phyloP scores from a whole-genome alignment of 2,888 invertebrate genomes.

The Melinaea marsaeus region DNA sequence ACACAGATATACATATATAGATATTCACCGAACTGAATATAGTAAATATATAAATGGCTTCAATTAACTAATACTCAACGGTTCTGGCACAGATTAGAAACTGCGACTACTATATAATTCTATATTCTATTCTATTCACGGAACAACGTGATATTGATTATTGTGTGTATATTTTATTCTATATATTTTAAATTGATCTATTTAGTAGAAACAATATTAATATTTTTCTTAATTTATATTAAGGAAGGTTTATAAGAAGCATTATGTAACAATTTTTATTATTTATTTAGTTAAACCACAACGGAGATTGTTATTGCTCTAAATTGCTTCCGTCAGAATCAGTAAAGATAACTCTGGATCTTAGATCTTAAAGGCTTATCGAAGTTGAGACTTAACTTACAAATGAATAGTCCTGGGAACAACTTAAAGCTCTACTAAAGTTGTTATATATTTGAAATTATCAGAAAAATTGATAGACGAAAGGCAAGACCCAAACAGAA shows the following conservation, averaged over 20 bases:
- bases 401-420: constrained; percentile 12
- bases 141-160: background rate
- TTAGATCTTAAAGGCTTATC: constrained; percentile 16
- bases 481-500: too few species aligned
- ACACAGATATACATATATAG: too few species aligned
- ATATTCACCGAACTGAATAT: background rate
- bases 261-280: too few species aligned
- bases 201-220: too few species aligned
- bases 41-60: too few species aligned
- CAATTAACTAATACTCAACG: too few species aligned
- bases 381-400: background rate
- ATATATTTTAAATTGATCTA: too few species aligned
- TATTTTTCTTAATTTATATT: too few species aligned
- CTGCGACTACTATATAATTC: background rate
- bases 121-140: constrained; percentile 4
- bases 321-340: constrained; percentile 16
- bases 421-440: background rate
- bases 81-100: constrained; percentile 11
- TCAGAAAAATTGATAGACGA: too few species aligned
- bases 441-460: background rate
- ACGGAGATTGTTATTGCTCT: background rate
- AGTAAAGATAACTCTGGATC: constrained; percentile 17
- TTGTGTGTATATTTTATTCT: too few species aligned
- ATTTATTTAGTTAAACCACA: too few species aligned
- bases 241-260: too few species aligned